These are phyloP conservation scores for Falcunculus frontatus DNA, from an alignment of 2,113 vertebrate genomes.

Conservation along the genomic window DNA sequence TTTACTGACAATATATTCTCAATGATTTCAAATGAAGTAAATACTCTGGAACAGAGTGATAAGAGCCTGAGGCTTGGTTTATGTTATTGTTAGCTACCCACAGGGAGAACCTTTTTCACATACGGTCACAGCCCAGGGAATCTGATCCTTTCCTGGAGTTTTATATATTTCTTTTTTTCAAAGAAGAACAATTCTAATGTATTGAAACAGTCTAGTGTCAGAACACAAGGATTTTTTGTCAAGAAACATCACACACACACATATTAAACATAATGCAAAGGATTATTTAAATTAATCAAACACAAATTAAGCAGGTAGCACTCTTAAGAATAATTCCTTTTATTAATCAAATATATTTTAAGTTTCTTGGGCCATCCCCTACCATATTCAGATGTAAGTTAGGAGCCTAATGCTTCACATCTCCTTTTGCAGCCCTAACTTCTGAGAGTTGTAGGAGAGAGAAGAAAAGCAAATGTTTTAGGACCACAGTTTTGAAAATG, in stretches of 20 bases:
- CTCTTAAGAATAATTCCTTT: not conserved
- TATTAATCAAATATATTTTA: not conserved
- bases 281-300: not conserved
- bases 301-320: not conserved
- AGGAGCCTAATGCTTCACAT: not conserved
- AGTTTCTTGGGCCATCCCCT: not conserved
- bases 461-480: not conserved
- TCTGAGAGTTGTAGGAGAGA: not conserved
- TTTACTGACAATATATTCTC: not conserved
- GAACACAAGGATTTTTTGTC: not conserved
- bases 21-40: not conserved
- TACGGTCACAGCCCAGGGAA: not conserved
- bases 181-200: not conserved
- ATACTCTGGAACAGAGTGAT: constrained; percentile 13
- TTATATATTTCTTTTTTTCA: not conserved
- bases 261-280: not conserved
- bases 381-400: not conserved
- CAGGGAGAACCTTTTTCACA: not conserved
- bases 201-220: not conserved
- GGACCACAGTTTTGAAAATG: not conserved
- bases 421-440: not conserved
- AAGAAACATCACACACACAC: too few relatives aligned
- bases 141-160: not conserved
- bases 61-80: not conserved
- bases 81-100: not conserved